Percentiles rank a stretch among this genome's conserved stretches.
These are phyloP conservation scores for Ptychodera flava DNA, from an alignment of 35 echinoderm and acorn worm species.

Conservation along the genomic window DNA sequence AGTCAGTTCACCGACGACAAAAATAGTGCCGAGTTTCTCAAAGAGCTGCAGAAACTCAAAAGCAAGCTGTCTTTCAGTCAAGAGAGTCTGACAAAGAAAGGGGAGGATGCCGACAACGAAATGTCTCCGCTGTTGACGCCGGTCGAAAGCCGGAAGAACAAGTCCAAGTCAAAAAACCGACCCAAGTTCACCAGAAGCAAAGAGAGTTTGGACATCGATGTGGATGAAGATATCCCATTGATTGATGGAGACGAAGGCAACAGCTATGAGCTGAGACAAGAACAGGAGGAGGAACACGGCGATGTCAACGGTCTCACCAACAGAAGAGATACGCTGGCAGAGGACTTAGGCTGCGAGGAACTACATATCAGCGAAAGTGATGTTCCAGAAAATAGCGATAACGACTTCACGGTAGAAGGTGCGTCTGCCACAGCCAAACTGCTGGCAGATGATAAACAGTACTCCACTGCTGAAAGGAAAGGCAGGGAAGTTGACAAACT, in stretches of 20 bases:
- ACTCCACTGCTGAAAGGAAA: neutral
- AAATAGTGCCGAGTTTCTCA: neutral
- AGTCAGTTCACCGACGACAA: neutral
- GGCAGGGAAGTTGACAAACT: neutral
- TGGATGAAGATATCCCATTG: neutral
- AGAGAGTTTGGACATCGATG: neutral
- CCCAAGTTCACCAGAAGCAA: neutral
- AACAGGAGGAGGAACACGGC: neutral
- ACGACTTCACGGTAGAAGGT: neutral
- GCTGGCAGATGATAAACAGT: neutral
- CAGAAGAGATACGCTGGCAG: neutral
- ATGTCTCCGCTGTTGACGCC: neutral
- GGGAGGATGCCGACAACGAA: neutral
- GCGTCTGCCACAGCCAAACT: neutral
- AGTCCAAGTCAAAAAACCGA: neutral
- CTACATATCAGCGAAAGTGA: neutral
- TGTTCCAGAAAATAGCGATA: neutral
- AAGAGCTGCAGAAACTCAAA: constrained; percentile 13
- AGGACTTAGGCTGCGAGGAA: neutral
- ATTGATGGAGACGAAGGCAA: neutral
- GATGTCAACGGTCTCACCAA: neutral
- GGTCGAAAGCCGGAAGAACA: neutral
- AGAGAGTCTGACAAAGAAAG: constrained; percentile 11
- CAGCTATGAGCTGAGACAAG: neutral
- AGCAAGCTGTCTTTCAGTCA: constrained; percentile 5